Evolutionary conservation across 2,113 vertebrate genomes (phyloP).

Genomic region (Siphamia tubifer): DNA sequence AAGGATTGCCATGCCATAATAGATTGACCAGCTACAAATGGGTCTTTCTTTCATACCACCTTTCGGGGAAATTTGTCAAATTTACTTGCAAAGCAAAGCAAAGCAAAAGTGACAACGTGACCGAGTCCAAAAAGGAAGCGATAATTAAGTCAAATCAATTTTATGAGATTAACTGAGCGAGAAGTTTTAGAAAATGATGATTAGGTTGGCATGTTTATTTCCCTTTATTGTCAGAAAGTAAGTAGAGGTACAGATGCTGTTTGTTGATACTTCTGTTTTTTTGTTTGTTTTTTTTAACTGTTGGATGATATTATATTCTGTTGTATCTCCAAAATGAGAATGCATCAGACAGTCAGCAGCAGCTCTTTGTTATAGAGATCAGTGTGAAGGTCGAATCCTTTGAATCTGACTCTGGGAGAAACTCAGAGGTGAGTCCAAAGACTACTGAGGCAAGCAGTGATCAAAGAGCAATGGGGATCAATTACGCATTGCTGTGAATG

Average conservation of each 20-base stretch:
- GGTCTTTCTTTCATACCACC: too few species aligned
- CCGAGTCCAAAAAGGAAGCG: background rate
- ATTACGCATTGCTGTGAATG: conserved; percentile 56
- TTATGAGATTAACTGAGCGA: background rate
- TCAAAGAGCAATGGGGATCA: conserved; percentile 64
- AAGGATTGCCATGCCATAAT: too few species aligned
- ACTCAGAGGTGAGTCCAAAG: conserved; percentile 58
- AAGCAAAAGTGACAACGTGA: background rate
- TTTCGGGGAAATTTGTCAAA: too few species aligned
- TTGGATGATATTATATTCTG: background rate
- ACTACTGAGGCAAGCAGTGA: conserved; percentile 52
- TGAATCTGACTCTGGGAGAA: conserved; percentile 31
- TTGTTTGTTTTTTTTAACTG: too few species aligned
- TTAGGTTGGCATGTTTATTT: background rate
- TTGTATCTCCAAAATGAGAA: background rate
- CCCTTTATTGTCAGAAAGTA: background rate
- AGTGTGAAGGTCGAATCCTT: conserved; percentile 33
- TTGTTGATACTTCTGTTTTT: background rate
- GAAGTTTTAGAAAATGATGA: background rate
- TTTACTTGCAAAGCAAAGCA: too few species aligned
- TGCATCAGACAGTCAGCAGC: background rate
- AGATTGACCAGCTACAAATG: too few species aligned
- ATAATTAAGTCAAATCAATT: conserved; percentile 6
- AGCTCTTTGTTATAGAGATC: conserved; percentile 31
- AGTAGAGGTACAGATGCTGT: conserved; percentile 3